These are phyloP conservation scores for Nipponacmea schrenckii DNA, from an alignment of 2,888 invertebrate species.

Conservation along the genomic window DNA sequence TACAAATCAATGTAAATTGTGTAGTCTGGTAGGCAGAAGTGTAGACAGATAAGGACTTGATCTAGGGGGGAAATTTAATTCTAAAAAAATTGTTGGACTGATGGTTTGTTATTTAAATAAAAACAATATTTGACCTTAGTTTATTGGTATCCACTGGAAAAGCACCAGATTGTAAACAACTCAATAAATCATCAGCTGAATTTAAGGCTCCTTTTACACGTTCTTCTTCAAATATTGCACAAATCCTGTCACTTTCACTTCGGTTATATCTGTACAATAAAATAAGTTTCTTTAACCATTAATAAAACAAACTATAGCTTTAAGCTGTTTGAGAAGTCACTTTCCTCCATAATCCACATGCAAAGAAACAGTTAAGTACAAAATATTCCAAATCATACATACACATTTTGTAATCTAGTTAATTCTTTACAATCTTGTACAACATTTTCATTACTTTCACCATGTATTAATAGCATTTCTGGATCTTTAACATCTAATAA, in stretches of 20 bases:
- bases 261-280: conserved; percentile 46
- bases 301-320: background rate
- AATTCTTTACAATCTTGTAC: conserved; percentile 59
- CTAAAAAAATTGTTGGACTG: too few relatives aligned
- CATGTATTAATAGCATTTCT: conserved; percentile 48
- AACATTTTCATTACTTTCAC: conserved; percentile 48
- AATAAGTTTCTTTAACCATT: background rate
- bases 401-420: conserved; percentile 55
- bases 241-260: conserved; percentile 51
- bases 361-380: too few relatives aligned
- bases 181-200: conserved; percentile 39
- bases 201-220: conserved; percentile 39
- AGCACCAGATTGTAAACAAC: conserved; percentile 40
- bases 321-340: background rate
- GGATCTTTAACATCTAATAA: conserved; percentile 60
- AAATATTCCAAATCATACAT: conserved; percentile 27
- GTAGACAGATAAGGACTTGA: too few relatives aligned
- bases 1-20: too few relatives aligned
- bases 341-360: background rate
- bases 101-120: too few relatives aligned
- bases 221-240: conserved; percentile 47
- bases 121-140: conserved; percentile 29
- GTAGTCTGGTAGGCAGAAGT: too few relatives aligned
- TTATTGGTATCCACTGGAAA: conserved; percentile 42
- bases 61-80: too few relatives aligned